A percentile compares a stretch with the other conserved stretches of the same genome.
Conservation (phyloP, 2,113 vertebrate genomes). For the human (Homo sapiens) region DNA sequence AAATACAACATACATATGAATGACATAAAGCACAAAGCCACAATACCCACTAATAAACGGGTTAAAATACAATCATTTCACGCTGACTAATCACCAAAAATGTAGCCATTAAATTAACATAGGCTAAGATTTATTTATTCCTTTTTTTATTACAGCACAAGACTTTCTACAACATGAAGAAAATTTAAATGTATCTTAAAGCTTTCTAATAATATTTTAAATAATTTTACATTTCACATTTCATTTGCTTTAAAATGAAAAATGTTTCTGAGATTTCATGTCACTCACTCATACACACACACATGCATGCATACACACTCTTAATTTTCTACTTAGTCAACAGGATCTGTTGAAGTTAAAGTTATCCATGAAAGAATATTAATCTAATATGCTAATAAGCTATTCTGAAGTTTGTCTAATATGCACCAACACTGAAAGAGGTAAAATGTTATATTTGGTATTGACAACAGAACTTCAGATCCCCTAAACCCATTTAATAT, state of each 20-base stretch:
- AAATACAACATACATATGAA: slow-evolving; percentile 67
- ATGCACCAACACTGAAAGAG: slow-evolving; percentile 78
- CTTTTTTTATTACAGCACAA: slow-evolving; percentile 67
- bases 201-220: slow-evolving; percentile 41
- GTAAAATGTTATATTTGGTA: slow-evolving; percentile 77
- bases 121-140: slow-evolving; percentile 82
- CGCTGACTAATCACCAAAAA: slow-evolving; percentile 73
- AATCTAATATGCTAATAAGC: slow-evolving; percentile 46
- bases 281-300: not conserved
- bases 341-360: not conserved
- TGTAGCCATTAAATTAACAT: slow-evolving; percentile 80
- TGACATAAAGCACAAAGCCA: slow-evolving; percentile 78
- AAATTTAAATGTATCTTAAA: slow-evolving; percentile 14
- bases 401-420: slow-evolving; percentile 75
- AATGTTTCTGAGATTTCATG: not conserved
- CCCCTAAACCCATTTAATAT: slow-evolving; percentile 85
- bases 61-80: slow-evolving; percentile 81
- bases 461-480: slow-evolving; percentile 81
- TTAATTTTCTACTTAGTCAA: slow-evolving; percentile 38
- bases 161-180: slow-evolving; percentile 31
- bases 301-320: not conserved
- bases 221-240: slow-evolving; percentile 41
- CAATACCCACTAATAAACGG: slow-evolving; percentile 70
- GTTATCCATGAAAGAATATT: slow-evolving; percentile 3
- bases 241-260: slow-evolving; percentile 59